These are phyloP conservation scores for Agrochola litura DNA, from an alignment of 2,888 invertebrate genomes.

Conservation along the genomic window DNA sequence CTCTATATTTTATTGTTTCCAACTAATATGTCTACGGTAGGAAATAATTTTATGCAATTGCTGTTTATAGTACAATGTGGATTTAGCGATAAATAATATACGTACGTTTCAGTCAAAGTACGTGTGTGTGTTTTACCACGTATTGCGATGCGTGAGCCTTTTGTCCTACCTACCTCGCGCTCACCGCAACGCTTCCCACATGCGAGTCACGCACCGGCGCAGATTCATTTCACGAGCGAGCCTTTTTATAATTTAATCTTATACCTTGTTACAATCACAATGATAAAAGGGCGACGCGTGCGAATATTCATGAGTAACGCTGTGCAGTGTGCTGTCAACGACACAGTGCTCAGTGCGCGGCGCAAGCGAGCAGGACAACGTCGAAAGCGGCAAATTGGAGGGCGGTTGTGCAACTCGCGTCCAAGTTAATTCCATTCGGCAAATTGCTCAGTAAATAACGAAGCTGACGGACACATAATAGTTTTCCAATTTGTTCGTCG, in stretches of 20 bases:
- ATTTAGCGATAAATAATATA: neutral
- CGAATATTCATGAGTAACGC: conserved; percentile 42
- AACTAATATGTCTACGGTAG: neutral
- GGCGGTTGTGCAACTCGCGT: conserved; percentile 57
- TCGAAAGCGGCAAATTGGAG: conserved; percentile 58
- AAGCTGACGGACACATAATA: conserved; percentile 65
- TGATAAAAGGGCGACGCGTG: conserved; percentile 70
- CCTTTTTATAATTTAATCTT: conserved; percentile 82
- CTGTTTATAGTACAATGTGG: no score
- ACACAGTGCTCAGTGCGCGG: conserved; percentile 5
- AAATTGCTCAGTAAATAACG: conserved; percentile 70
- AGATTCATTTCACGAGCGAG: conserved; percentile 77
- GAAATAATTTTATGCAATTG: no score
- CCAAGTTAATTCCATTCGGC: conserved; percentile 67
- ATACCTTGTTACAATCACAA: conserved; percentile 78
- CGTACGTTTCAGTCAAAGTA: neutral
- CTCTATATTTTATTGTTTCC: neutral
- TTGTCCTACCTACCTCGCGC: neutral
- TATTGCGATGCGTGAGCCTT: neutral
- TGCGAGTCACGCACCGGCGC: conserved; percentile 72
- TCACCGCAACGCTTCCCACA: conserved; percentile 24
- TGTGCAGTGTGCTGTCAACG: conserved; percentile 11
- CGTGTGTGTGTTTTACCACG: no score
- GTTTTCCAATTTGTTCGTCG: conserved; percentile 69
- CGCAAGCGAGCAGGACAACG: neutral